Evolutionary conservation across 2,888 invertebrate genomes (phyloP).

Genomic region (Chalcis sispes): DNA sequence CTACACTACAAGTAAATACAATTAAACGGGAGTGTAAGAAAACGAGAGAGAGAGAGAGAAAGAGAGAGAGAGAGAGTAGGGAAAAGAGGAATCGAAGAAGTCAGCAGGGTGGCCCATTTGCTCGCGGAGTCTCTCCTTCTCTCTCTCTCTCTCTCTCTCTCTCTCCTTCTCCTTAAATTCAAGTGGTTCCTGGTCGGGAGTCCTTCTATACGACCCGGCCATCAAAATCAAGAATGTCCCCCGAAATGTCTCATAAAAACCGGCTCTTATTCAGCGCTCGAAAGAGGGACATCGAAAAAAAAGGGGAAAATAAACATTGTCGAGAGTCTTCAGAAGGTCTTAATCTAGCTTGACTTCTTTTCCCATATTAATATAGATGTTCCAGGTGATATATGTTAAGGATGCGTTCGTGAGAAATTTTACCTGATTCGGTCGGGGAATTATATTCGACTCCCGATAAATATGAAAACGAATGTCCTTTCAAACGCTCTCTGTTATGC

Average conservation of each 20-base stretch:
- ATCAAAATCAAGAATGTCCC: conserved; percentile 71
- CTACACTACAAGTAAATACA: background rate
- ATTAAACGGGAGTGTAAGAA: too few relatives aligned
- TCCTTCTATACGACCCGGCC: conserved; percentile 61
- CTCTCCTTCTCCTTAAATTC: conserved; percentile 65
- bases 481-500: conserved; percentile 9
- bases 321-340: conserved; percentile 59
- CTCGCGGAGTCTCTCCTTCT: conserved; percentile 28
- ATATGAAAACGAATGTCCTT: conserved; percentile 24
- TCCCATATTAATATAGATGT: conserved; percentile 46
- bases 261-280: conserved; percentile 48
- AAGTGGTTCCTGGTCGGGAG: conserved; percentile 68
- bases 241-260: conserved; percentile 70
- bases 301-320: conserved; percentile 41
- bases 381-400: conserved; percentile 34
- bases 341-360: conserved; percentile 60
- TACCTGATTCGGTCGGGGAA: conserved; percentile 20
- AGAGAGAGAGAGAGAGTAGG: background rate
- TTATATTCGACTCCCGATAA: conserved; percentile 43
- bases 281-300: conserved; percentile 18
- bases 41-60: too few relatives aligned
- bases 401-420: conserved; percentile 26
- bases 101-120: conserved; percentile 63
- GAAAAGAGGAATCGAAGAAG: conserved; percentile 9
- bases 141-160: conserved; percentile 45